Conservation (phyloP, 2,888 invertebrate species). For the Limnephilus auricula region DNA sequence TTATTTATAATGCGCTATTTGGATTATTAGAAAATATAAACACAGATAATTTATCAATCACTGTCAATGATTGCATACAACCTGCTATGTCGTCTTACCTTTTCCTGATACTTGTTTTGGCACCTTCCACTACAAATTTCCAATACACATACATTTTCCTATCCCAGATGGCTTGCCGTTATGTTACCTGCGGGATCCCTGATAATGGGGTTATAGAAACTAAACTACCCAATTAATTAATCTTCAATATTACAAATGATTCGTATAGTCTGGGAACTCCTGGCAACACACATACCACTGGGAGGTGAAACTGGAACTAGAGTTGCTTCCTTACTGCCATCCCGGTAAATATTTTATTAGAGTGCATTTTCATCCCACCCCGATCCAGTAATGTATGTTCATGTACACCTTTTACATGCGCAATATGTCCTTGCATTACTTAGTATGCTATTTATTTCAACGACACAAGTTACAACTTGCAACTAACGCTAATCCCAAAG, state of each 20-base stretch:
- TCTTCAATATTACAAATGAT: not conserved
- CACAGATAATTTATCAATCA: not conserved
- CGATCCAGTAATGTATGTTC: not conserved
- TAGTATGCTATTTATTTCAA: not conserved
- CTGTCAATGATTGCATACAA: not conserved
- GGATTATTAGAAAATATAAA: too few relatives aligned
- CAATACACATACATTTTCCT: not conserved
- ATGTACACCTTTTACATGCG: not conserved
- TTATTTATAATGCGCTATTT: too few relatives aligned
- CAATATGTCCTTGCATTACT: conserved; percentile 2
- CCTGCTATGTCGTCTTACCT: not conserved
- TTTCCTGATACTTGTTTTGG: not conserved
- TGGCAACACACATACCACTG: not conserved
- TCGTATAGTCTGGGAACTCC: not conserved
- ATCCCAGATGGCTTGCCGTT: not conserved
- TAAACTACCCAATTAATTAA: not conserved
- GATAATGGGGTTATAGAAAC: not conserved
- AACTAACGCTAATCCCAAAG: not conserved
- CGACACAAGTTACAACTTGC: not conserved
- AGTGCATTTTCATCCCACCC: not conserved
- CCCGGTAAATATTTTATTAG: not conserved
- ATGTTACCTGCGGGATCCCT: not conserved
- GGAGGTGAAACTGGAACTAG: not conserved
- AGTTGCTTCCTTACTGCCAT: not conserved
- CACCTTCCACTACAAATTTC: not conserved